Evolutionary conservation across 2,113 vertebrate species (phyloP).

Genomic region (Chaetorhynchus papuensis): DNA sequence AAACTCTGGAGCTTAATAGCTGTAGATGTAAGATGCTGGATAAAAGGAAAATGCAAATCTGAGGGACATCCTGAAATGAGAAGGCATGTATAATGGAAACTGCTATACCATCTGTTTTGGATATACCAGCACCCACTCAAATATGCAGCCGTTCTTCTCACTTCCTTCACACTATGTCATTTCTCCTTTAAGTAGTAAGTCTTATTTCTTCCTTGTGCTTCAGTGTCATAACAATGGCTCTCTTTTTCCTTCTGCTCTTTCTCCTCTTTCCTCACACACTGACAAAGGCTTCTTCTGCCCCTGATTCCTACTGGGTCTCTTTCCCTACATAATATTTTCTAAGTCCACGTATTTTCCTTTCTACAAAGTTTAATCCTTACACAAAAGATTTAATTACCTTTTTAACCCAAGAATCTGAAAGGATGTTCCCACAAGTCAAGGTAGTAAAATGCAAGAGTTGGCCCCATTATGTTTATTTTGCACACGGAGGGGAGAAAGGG

Average conservation of each 20-base stretch:
- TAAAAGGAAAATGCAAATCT: neutral
- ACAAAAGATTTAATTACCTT: slow-evolving; percentile 12
- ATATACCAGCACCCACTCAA: neutral
- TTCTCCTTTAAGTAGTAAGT: neutral
- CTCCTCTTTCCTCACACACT: neutral
- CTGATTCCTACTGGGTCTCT: neutral
- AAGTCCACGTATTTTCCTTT: neutral
- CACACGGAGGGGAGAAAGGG: slow-evolving; percentile 1
- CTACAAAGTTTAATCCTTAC: neutral
- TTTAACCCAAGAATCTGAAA: slow-evolving; percentile 48
- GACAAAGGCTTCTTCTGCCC: neutral
- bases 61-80: neutral
- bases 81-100: neutral
- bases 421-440: slow-evolving; percentile 29
- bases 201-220: neutral
- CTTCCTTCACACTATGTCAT: neutral
- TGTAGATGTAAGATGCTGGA: neutral
- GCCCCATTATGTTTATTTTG: slow-evolving; percentile 51
- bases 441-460: slow-evolving; percentile 48
- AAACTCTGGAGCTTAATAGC: neutral
- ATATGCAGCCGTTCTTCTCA: neutral
- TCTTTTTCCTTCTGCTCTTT: neutral
- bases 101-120: neutral
- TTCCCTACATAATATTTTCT: neutral
- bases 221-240: neutral